phyloP scores from a whole-genome alignment of 2,113 vertebrate species.

The Trematocara zebra region DNA sequence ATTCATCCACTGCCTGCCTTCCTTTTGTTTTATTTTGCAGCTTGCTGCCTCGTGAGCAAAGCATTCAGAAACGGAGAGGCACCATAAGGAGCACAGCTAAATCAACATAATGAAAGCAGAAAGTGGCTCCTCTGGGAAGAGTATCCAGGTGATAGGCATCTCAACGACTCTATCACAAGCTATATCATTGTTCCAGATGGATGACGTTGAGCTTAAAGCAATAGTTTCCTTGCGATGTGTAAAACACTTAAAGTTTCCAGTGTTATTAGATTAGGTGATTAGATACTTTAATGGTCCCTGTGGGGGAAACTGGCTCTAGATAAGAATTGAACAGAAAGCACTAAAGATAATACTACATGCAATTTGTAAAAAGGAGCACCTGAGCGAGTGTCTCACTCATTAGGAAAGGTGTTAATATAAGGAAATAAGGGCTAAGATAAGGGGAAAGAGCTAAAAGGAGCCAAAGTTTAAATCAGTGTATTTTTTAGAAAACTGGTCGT shows the following conservation, averaged over 20 bases:
- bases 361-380: not conserved
- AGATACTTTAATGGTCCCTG: slow-evolving; percentile 27
- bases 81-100: not conserved
- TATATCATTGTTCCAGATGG: slow-evolving; percentile 19
- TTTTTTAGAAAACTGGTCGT: not conserved
- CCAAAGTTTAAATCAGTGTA: not conserved
- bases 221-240: slow-evolving; percentile 5
- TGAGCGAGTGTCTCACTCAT: not conserved
- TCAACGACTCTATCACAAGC: slow-evolving; percentile 10
- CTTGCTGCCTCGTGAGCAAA: slow-evolving; percentile 2
- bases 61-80: not conserved
- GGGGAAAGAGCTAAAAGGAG: not conserved
- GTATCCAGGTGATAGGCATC: slow-evolving; percentile 19
- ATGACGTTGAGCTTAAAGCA: slow-evolving; percentile 12
- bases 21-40: slow-evolving; percentile 5
- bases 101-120: slow-evolving; percentile 34
- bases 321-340: slow-evolving; percentile 1
- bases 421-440: not conserved
- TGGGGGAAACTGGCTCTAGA: not conserved
- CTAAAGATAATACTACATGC: not conserved
- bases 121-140: slow-evolving; percentile 27
- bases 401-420: not conserved
- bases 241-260: slow-evolving; percentile 13
- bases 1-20: slow-evolving; percentile 27
- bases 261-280: slow-evolving; percentile 42